phyloP scores from a whole-genome alignment of 2,113 vertebrate genomes.

The Paradisaea rubra region DNA sequence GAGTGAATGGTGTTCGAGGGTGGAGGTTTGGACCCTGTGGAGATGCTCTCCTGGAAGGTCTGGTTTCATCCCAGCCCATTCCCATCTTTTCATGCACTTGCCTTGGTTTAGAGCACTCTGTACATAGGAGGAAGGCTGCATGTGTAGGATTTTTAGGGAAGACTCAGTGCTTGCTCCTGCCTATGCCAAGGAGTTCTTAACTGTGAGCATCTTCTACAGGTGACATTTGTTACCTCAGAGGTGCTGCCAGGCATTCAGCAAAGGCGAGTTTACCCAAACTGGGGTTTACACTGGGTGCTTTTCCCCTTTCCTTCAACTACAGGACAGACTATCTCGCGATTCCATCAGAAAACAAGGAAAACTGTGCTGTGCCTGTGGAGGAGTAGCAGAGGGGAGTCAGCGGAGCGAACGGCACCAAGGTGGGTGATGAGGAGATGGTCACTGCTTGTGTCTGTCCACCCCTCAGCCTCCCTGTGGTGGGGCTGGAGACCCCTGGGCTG shows the following conservation, averaged over 20 bases:
- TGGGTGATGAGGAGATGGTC: neutral
- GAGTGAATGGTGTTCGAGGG: rapidly evolving
- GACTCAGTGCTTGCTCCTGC: neutral
- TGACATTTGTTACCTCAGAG: neutral
- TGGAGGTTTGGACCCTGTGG: rapidly evolving
- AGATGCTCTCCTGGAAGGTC: neutral
- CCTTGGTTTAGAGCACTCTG: neutral
- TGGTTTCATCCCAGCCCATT: neutral
- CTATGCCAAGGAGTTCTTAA: neutral
- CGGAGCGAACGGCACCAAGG: neutral
- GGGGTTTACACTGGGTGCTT: neutral
- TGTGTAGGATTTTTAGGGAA: neutral
- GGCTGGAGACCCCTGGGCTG: neutral
- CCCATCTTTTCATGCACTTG: neutral
- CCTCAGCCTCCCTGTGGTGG: neutral
- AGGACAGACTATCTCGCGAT: constrained; percentile 96
- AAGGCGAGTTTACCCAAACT: neutral
- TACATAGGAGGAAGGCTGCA: rapidly evolving
- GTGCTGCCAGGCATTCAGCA: neutral
- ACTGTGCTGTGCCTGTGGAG: constrained; percentile 80
- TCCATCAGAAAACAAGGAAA: constrained; percentile 93
- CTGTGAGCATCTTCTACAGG: neutral
- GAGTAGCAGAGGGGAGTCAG: constrained; percentile 72
- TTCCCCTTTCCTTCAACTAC: constrained; percentile 41
- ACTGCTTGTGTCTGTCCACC: neutral